phyloP scores from a whole-genome alignment of 2,888 invertebrate genomes.

The Zaprionus obscuricornis region DNA sequence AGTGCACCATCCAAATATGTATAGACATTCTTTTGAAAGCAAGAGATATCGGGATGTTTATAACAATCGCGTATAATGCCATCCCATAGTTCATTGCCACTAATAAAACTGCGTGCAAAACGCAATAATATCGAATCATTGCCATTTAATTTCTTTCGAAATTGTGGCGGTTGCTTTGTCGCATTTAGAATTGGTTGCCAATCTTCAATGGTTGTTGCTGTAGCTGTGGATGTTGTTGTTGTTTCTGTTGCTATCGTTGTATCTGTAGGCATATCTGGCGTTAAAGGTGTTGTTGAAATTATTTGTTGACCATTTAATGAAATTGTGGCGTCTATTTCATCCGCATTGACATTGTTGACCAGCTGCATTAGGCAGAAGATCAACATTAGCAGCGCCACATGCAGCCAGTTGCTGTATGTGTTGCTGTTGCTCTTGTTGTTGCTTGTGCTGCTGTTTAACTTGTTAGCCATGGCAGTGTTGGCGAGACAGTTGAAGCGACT shows the following conservation, averaged over 20 bases:
- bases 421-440: too few species aligned
- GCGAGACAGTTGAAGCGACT: too few species aligned
- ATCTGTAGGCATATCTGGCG: constrained; percentile 24
- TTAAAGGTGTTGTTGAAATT: constrained; percentile 52
- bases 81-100: constrained; percentile 89
- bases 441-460: too few species aligned
- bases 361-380: constrained; percentile 46
- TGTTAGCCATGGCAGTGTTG: constrained; percentile 49
- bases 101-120: constrained; percentile 78
- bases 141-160: constrained; percentile 16
- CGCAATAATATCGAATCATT: constrained; percentile 74
- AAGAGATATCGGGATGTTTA: constrained; percentile 87
- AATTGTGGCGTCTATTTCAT: constrained; percentile 34
- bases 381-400: constrained; percentile 20
- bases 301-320: constrained; percentile 27
- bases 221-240: constrained; percentile 11
- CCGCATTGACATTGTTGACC: constrained; percentile 34
- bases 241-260: constrained; percentile 12
- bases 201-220: constrained; percentile 54
- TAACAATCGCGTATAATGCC: constrained; percentile 89
- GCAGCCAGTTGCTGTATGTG: constrained; percentile 33
- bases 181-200: constrained; percentile 59
- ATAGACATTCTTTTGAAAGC: constrained; percentile 91
- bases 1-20: constrained; percentile 88
- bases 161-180: constrained; percentile 18